These are phyloP conservation scores for Sciurus vulgaris DNA, from an alignment of 2,797 vertebrate species.

Conservation along the genomic window DNA sequence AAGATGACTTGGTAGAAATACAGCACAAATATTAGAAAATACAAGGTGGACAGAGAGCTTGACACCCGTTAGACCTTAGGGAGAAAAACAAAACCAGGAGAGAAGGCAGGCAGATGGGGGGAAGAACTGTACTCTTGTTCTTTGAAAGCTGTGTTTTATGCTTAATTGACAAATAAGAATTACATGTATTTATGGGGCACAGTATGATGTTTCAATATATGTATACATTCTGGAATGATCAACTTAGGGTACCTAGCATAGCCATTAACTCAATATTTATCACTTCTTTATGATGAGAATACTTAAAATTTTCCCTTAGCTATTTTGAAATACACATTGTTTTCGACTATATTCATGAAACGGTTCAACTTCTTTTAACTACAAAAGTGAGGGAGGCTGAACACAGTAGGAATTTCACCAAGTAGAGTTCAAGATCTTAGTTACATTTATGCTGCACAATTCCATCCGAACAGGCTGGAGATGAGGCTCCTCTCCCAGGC, in stretches of 20 bases:
- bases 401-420: constrained; percentile 37
- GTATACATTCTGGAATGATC: neutral
- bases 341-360: neutral
- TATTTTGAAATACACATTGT: neutral
- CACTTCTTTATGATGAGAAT: neutral
- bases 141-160: neutral
- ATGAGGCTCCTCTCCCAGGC: neutral
- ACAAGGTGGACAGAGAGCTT: neutral
- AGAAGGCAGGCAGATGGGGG: neutral
- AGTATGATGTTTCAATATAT: neutral
- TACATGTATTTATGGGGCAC: neutral
- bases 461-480: neutral
- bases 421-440: constrained; percentile 17
- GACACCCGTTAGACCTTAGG: neutral
- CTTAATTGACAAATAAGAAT: neutral
- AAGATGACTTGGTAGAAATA: neutral
- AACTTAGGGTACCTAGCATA: neutral
- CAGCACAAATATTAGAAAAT: neutral
- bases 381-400: neutral
- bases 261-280: neutral
- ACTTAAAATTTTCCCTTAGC: neutral
- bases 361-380: neutral
- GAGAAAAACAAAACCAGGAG: neutral
- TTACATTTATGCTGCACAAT: constrained; percentile 23
- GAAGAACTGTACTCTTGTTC: neutral